Evolutionary conservation across 2,888 invertebrate species (phyloP).

Genomic region (Apomyelois bistriatella): DNA sequence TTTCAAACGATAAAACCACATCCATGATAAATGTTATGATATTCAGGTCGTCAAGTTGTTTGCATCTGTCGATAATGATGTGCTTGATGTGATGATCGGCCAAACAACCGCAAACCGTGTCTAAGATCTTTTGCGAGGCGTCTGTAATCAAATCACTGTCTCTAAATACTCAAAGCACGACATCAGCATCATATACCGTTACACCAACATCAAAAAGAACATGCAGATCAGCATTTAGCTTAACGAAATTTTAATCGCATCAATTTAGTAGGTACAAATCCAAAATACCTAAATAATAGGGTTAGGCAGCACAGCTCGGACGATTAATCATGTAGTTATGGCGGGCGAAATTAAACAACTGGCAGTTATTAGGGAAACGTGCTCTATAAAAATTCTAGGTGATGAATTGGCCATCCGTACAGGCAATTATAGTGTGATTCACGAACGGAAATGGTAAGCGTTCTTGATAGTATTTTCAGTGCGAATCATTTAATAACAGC

Average conservation of each 20-base stretch:
- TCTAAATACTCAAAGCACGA: slow-evolving; percentile 65
- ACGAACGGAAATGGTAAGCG: slow-evolving; percentile 33
- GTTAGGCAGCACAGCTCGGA: slow-evolving; percentile 26
- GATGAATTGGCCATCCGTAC: slow-evolving; percentile 46
- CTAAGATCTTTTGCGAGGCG: slow-evolving; percentile 50
- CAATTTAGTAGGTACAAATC: slow-evolving; percentile 35
- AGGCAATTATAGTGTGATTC: slow-evolving; percentile 43
- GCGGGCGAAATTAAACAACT: slow-evolving; percentile 41
- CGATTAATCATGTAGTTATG: slow-evolving; percentile 47
- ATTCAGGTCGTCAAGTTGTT: slow-evolving; percentile 12
- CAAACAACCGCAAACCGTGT: slow-evolving; percentile 58
- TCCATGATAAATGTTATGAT: slow-evolving; percentile 9
- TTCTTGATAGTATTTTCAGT: slow-evolving; percentile 17
- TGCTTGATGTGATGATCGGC: slow-evolving; percentile 38
- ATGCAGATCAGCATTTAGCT: slow-evolving; percentile 27
- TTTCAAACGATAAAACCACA: slow-evolving; percentile 3
- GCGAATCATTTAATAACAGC: neutral
- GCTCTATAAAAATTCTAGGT: slow-evolving; percentile 43
- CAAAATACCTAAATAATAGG: slow-evolving; percentile 41
- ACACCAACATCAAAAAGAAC: slow-evolving; percentile 36
- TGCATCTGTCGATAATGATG: slow-evolving; percentile 29
- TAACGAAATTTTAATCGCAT: slow-evolving; percentile 36
- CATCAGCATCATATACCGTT: slow-evolving; percentile 52
- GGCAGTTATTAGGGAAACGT: slow-evolving; percentile 39
- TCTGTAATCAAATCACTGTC: slow-evolving; percentile 55